A percentile compares a stretch with the other conserved stretches of the same genome.
These are phyloP conservation scores for Zosterops pallidus DNA, from an alignment of 2,113 vertebrate genomes.

Conservation along the genomic window DNA sequence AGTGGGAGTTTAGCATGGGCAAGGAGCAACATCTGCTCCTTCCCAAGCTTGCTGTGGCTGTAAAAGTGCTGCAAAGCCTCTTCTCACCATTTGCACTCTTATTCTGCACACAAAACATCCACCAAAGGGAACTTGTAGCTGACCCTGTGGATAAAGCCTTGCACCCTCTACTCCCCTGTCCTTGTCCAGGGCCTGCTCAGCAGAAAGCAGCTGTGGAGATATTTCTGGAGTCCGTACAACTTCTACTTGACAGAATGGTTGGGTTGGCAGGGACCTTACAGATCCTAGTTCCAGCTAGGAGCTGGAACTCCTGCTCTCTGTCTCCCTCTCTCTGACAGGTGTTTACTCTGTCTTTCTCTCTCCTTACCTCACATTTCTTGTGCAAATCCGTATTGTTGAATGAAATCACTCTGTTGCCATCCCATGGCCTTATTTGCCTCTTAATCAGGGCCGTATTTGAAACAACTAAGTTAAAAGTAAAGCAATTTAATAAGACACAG, in stretches of 20 bases:
- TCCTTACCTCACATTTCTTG: background rate
- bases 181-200: background rate
- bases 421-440: background rate
- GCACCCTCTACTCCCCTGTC: no score
- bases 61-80: background rate
- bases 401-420: background rate
- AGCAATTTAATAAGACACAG: background rate
- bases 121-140: background rate
- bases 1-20: background rate
- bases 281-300: background rate
- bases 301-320: background rate
- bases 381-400: background rate
- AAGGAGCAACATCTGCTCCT: background rate
- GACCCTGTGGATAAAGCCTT: background rate
- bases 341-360: background rate
- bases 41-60: no score
- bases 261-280: background rate
- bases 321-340: background rate
- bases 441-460: background rate
- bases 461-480: background rate
- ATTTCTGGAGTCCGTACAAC: rapidly evolving
- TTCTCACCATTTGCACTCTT: background rate
- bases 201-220: background rate
- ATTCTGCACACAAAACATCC: background rate
- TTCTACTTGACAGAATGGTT: background rate